phyloP scores from a whole-genome alignment of 2,888 invertebrate genomes.

The Chorisops tibialis region DNA sequence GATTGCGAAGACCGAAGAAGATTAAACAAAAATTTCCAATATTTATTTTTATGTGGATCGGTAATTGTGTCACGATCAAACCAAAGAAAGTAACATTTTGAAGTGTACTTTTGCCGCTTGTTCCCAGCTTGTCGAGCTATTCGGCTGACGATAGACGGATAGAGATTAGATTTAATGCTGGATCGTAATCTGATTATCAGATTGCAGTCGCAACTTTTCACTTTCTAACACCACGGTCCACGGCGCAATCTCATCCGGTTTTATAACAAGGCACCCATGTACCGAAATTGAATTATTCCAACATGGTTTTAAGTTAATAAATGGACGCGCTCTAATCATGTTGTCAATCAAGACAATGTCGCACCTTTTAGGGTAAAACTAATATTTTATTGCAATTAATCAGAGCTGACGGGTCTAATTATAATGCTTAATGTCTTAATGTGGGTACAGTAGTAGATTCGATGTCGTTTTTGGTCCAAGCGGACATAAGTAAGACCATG shows the following conservation, averaged over 20 bases:
- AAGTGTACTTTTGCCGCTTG: background rate
- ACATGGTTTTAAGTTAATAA: background rate
- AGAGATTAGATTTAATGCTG: slow-evolving; percentile 15
- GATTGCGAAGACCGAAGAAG: slow-evolving; percentile 16
- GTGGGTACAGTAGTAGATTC: slow-evolving; percentile 1
- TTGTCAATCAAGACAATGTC: slow-evolving; percentile 13
- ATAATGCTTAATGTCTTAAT: slow-evolving; percentile 20
- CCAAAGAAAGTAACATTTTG: slow-evolving; percentile 10
- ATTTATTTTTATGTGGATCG: slow-evolving; percentile 4
- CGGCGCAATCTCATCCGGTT: slow-evolving; percentile 14
- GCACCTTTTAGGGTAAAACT: slow-evolving; percentile 7
- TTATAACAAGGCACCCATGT: background rate
- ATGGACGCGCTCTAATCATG: slow-evolving; percentile 3
- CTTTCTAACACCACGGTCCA: slow-evolving; percentile 13
- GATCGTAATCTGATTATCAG: slow-evolving; percentile 15
- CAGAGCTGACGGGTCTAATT: slow-evolving; percentile 20
- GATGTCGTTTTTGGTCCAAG: too few species aligned
- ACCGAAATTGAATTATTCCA: background rate
- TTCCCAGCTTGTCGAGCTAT: background rate
- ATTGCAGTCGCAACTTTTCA: slow-evolving; percentile 13
- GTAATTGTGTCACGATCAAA: slow-evolving; percentile 21
- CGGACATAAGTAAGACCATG: too few species aligned
- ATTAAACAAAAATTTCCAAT: slow-evolving; percentile 14
- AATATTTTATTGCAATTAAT: slow-evolving; percentile 14
- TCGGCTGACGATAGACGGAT: slow-evolving; percentile 1